These are phyloP conservation scores for Colletes gigas DNA, from an alignment of 1,140 invertebrate genomes.

Conservation along the genomic window DNA sequence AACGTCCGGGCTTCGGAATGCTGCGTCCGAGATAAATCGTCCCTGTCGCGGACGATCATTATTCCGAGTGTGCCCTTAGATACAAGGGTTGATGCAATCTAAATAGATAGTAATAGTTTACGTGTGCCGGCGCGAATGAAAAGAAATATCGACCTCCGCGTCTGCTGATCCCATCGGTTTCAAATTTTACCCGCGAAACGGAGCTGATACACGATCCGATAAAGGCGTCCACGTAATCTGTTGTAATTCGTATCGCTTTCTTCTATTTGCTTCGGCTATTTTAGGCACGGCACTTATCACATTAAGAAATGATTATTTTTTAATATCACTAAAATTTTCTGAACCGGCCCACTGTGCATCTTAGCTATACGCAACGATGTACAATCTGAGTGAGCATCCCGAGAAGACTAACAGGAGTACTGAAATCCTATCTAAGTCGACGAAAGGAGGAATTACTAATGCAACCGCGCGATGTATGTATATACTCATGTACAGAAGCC, in stretches of 20 bases:
- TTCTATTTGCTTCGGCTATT: neutral
- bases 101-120: constrained; percentile 16
- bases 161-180: neutral
- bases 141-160: neutral
- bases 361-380: neutral
- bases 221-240: neutral
- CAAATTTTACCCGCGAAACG: neutral
- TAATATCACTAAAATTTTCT: no score
- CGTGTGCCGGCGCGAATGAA: neutral
- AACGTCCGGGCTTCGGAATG: constrained; percentile 19
- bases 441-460: constrained; percentile 60
- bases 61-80: neutral
- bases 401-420: neutral
- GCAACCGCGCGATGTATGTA: constrained; percentile 36
- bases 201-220: neutral
- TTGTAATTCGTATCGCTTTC: neutral
- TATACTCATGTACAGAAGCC: constrained; percentile 34
- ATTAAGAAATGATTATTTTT: neutral
- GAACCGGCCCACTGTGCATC: no score
- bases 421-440: constrained; percentile 21
- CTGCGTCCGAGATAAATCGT: constrained; percentile 36
- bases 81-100: neutral
- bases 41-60: constrained; percentile 9
- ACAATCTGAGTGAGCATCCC: neutral
- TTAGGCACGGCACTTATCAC: neutral